Evolutionary conservation across 2,797 vertebrate species (phyloP), one percentile per base, ranked within the genome.

Genomic region (Pachyuromys duprasi): DNA sequence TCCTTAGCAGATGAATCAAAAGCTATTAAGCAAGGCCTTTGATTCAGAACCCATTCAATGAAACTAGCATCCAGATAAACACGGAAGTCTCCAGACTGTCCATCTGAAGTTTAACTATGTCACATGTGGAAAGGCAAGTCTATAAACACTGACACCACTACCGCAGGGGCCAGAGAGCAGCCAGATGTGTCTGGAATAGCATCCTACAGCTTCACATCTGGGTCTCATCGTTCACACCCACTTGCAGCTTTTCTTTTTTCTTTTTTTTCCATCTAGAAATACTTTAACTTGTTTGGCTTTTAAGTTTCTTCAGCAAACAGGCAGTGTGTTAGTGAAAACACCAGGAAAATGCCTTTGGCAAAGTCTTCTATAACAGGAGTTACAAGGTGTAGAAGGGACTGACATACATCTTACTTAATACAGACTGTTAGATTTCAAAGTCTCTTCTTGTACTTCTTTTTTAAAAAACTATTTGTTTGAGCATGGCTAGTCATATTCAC

Each of bases 81-180:
- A 97, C 92, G 90, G 86, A 96, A 89, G 95, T 94, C 96, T 97
- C 97, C 97, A 97, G 97, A 92, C 96, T 93, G 90, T 92, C 94
- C 96, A 97, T 90, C 92, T 96, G 95, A 97, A 97, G 94, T 95
- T 97, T 93, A 96, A 95, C 81, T 80, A 86, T 89, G 90, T 93
- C 79, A 80, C 90, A 90, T 96, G 94, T 88, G 89, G 93, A 93
- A 95, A 94, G 53, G 60, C 93, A 92, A 90, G 90, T 95, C 88
- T 96, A n/a, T 97, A 94, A 97, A 97, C 94, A 97, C 42, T 42
- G 63, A 42, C 67, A 74, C 72, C 60, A 86, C 92, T 18, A 62
- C 79, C 93, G n/a, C 17, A 89, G 88, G 81, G 57, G 62, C 90
- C 95, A 57, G 31, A 55, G 95, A 90, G 84, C 93, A 94, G 91